phyloP scores from a whole-genome alignment of 2,113 vertebrate species.

The Megaceryle maxima region DNA sequence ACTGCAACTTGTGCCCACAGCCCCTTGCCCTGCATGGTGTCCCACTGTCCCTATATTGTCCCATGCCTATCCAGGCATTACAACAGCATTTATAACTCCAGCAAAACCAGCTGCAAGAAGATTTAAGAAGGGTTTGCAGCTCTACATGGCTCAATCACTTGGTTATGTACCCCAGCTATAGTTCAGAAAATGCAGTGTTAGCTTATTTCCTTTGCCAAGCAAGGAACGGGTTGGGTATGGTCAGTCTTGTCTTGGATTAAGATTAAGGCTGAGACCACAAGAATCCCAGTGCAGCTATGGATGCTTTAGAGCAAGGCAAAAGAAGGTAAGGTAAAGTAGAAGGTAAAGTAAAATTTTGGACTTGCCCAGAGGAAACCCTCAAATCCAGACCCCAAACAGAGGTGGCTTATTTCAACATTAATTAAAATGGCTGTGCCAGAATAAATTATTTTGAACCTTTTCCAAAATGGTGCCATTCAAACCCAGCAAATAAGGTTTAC shows the following conservation, averaged over 20 bases:
- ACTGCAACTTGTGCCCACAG: no score
- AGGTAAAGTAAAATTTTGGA: neutral
- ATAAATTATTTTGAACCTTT: neutral
- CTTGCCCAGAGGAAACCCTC: neutral
- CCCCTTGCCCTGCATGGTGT: no score
- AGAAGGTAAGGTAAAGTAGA: neutral
- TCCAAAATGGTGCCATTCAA: neutral
- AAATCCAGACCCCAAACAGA: neutral
- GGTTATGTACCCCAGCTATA: rapidly evolving
- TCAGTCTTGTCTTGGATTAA: neutral
- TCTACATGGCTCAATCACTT: neutral
- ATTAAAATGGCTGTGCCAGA: neutral
- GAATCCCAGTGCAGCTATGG: neutral
- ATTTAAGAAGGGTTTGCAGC: neutral
- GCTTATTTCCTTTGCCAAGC: neutral
- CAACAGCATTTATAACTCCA: neutral
- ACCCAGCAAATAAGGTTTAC: neutral
- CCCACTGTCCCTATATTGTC: rapidly evolving
- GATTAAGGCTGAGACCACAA: neutral
- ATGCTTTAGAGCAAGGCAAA: neutral
- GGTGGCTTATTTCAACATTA: neutral
- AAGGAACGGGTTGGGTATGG: neutral
- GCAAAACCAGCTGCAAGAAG: neutral
- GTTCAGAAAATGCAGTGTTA: neutral
- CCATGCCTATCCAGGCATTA: neutral